Evolutionary conservation across 1,140 invertebrate genomes (phyloP), one percentile per base, ranked within the genome.

Genomic region (Achatina immaculata): DNA sequence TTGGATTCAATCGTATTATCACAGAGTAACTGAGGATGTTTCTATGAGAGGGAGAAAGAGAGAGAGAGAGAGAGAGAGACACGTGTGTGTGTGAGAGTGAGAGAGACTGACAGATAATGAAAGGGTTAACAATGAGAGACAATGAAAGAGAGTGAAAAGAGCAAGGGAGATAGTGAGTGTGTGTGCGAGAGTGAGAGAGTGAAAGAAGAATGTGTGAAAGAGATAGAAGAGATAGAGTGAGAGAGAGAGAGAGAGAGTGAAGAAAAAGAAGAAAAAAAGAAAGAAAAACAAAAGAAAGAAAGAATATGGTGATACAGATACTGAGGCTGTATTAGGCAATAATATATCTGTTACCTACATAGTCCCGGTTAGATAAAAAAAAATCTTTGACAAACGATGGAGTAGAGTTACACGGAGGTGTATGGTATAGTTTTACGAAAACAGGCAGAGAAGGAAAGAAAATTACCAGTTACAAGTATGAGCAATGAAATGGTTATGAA

Each of bases 141-240:
- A 19, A 19, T 11, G 45, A 48, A 48, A 19, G 19, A 19, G 19
- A 19, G 45, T 7, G 45, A 19, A 48, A 31, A 68, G 34, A 4
- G 55, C 38, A n/a, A 28, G 24, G 21, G 62, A 40, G 58, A 36
- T 31, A 69, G 62, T 42, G 65, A 45, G 78, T 69, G 65, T 43
- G 34, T n/a, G 42, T 69, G 65, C 40, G 34, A 43, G 66, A 71
- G 65, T 42, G 34, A 69, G 66, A 43, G 40, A 43, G 78, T 69
- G 65, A 71, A 42, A 55, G n/a, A 69, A 40, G 66, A 43, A 65
- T 69, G 65, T 45, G 66, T 34, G n/a, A 69, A 40, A 42, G 65
- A 48, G 42, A 69, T 9, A 55, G 62, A 31, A 24, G 21, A 45
- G 28, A 21, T 14, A 42, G 36, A 38, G 19, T 9, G 62, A 43